Conservation (phyloP, 2,888 invertebrate genomes). For the Lymantria monacha region DNA sequence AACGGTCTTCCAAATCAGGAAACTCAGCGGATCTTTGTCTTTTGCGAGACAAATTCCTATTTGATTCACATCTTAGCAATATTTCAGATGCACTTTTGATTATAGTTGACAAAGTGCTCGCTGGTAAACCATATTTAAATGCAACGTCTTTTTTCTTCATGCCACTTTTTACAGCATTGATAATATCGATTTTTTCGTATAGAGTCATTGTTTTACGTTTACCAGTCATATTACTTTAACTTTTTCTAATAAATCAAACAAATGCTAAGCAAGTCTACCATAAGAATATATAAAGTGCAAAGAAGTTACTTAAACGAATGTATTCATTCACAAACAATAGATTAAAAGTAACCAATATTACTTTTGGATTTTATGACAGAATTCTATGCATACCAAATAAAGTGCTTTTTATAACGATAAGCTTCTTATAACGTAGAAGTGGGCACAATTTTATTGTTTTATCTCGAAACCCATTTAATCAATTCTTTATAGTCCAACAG, state of each 20-base stretch:
- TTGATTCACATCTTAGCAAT: background rate
- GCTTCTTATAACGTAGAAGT: no score
- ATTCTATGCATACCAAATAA: background rate
- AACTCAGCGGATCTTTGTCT: background rate
- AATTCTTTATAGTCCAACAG: no score
- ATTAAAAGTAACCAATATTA: background rate
- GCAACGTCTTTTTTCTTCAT: conserved; percentile 1
- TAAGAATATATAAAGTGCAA: background rate
- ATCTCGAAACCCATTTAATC: no score
- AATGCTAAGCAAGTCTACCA: background rate
- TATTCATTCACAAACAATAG: background rate
- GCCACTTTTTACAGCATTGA: background rate
- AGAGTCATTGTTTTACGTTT: background rate
- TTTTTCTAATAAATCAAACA: background rate
- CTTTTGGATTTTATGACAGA: background rate
- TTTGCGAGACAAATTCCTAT: background rate
- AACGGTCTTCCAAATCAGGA: background rate
- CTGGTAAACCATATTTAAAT: conserved; percentile 9
- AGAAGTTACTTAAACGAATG: no score
- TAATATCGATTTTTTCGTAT: background rate
- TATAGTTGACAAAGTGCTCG: conserved; percentile 10
- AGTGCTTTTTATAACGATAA: no score
- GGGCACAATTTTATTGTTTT: no score
- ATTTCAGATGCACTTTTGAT: conserved; percentile 12
- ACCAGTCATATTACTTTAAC: background rate